Evolutionary conservation across 1,140 invertebrate species (phyloP).

Genomic region (Rhagoletis zephyria): DNA sequence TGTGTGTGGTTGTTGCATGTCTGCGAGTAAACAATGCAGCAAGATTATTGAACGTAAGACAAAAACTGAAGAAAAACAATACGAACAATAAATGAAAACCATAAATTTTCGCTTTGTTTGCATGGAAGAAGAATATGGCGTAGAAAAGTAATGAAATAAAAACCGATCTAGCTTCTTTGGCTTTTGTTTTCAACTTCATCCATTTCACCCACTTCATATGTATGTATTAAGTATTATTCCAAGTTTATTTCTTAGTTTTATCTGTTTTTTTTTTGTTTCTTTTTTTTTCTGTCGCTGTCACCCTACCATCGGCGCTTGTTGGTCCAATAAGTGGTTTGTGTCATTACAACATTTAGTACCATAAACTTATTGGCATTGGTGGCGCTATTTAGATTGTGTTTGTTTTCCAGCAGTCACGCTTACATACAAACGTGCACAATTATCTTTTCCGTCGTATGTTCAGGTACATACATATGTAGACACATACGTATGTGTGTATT

Average conservation of each 20-base stretch:
- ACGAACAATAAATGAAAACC: constrained; percentile 28
- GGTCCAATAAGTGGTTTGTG: not conserved
- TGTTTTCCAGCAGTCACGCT: not conserved
- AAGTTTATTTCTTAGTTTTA: not conserved
- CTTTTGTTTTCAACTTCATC: constrained; percentile 12
- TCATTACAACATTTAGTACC: not conserved
- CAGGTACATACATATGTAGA: no score
- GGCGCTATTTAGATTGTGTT: not conserved
- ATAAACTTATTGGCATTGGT: not conserved
- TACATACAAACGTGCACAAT: no score
- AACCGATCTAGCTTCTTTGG: constrained; percentile 4
- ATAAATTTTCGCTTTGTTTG: constrained; percentile 45
- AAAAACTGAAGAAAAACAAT: constrained; percentile 25
- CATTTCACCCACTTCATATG: not conserved
- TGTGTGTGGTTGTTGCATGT: not conserved
- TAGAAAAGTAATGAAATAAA: constrained; percentile 7
- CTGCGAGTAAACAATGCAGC: not conserved
- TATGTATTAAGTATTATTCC: not conserved
- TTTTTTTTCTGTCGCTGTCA: not conserved
- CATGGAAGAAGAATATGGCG: not conserved
- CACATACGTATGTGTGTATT: not conserved
- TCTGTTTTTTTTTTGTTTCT: constrained; percentile 8
- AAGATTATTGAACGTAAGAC: constrained; percentile 15
- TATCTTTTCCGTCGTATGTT: no score
- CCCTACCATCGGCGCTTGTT: not conserved